These are phyloP conservation scores for Sinelater perroti DNA, from an alignment of 2,888 invertebrate species.

Conservation along the genomic window DNA sequence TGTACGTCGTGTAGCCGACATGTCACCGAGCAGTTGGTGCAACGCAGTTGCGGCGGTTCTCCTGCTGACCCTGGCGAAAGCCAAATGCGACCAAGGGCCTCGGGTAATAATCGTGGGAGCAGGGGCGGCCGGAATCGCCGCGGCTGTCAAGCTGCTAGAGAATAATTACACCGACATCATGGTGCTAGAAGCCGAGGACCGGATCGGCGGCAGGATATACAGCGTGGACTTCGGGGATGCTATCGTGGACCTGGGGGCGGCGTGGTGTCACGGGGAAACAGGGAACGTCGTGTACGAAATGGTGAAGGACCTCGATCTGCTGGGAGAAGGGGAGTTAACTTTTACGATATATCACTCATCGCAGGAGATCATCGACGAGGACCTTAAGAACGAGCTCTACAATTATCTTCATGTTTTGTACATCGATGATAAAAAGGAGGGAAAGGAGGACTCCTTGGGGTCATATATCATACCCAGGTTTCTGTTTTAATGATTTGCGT, in stretches of 20 bases:
- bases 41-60: too few relatives aligned
- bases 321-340: slow-evolving; percentile 41
- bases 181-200: slow-evolving; percentile 54
- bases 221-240: slow-evolving; percentile 45
- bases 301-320: slow-evolving; percentile 41
- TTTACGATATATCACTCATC: slow-evolving; percentile 30
- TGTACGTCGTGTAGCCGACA: too few relatives aligned
- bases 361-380: slow-evolving; percentile 14
- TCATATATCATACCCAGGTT: slow-evolving; percentile 75
- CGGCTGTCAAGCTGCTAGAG: slow-evolving; percentile 62
- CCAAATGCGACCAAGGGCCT: too few relatives aligned
- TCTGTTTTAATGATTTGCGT: slow-evolving; percentile 52
- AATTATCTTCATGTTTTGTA: slow-evolving; percentile 36
- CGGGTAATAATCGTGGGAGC: slow-evolving; percentile 64
- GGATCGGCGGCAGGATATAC: slow-evolving; percentile 47
- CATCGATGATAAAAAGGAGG: slow-evolving; percentile 23
- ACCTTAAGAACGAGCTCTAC: slow-evolving; percentile 14
- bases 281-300: slow-evolving; percentile 47
- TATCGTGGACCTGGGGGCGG: slow-evolving; percentile 48
- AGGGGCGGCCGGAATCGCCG: slow-evolving; percentile 67
- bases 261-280: slow-evolving; percentile 49
- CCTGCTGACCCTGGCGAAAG: too few relatives aligned
- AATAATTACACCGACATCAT: slow-evolving; percentile 60
- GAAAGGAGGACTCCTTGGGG: slow-evolving; percentile 58
- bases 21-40: too few relatives aligned